Evolutionary conservation across 2,888 invertebrate genomes (phyloP), one percentile per base, ranked within the genome.

Genomic region (Stomorhina lunata): DNA sequence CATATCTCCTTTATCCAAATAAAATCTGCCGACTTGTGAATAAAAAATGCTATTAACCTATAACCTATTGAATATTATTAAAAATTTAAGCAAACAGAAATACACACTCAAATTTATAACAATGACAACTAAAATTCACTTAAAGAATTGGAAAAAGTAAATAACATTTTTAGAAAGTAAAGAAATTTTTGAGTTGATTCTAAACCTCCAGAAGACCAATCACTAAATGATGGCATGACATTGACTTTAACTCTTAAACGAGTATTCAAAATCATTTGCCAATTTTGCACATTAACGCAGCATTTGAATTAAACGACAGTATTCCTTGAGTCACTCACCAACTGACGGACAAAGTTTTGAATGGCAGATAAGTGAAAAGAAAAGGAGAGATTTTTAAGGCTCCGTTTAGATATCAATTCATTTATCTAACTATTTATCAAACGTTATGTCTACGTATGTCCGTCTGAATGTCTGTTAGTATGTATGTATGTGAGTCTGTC

Each of bases 211-310:
- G 34, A 48, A 25, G 34, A 53, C 10, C 40, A n/a, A 69, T 32
- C 69, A 37, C 59, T 29, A 59, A 61, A 37, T 29, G 59, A 59
- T 40, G 59, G 50, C 40, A 37, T 1, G 37, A 48, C 55, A 40
- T 48, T 48, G 32, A 57, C 53, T 59, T 73, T 55, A 32, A 15
- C 29, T 73, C 20, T 27, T 53, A n/a, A n/a, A 55, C 57, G 32
- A 50, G 37, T 75, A 79, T 66, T 79, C 17, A 79, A 84, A 80
- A 76, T 63, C 82, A 85, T 85, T 85, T 84, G 80, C 81, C 83
- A 82, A 79, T 84, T 80, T 82, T 79, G 80, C 83, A 80, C 78
- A 80, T 84, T 84, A 84, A 84, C 72, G 75, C 80, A 84, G 69
- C 59, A 53, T 17, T 27, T n/a, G n/a, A n/a, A n/a, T n/a, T 59